Percentiles rank a stretch among this genome's conserved stretches.
Evolutionary conservation across 2,888 invertebrate genomes (phyloP).

Genomic region (Tiphia femorata): DNA sequence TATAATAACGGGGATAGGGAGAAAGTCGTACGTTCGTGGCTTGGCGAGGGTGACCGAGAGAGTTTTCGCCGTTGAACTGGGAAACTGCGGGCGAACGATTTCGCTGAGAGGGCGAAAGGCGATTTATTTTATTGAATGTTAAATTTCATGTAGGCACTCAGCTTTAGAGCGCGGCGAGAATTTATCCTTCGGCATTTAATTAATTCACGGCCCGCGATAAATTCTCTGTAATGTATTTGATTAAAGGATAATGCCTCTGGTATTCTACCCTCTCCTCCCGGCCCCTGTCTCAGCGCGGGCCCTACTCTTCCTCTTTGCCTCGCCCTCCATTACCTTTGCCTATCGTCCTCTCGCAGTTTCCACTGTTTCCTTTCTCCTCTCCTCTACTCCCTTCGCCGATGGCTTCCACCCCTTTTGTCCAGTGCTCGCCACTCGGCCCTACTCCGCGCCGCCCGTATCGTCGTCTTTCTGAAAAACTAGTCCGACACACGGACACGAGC

Average conservation of each 20-base stretch:
- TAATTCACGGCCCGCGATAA: conserved; percentile 67
- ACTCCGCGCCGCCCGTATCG: neutral
- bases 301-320: conserved; percentile 36
- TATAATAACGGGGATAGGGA: conserved; percentile 33
- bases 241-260: conserved; percentile 68
- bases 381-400: conserved; percentile 10
- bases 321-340: conserved; percentile 33
- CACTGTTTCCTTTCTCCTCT: conserved; percentile 26
- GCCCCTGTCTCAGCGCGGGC: conserved; percentile 24
- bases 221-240: conserved; percentile 69
- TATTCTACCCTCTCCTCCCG: conserved; percentile 47
- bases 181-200: conserved; percentile 69
- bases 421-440: neutral
- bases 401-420: neutral
- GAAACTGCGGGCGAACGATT: conserved; percentile 45
- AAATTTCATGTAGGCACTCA: conserved; percentile 62
- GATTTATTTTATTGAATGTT: conserved; percentile 66
- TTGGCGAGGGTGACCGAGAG: conserved; percentile 25
- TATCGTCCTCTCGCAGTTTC: conserved; percentile 32
- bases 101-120: too few relatives aligned
- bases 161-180: conserved; percentile 60
- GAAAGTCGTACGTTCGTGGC: neutral
- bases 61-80: conserved; percentile 35
- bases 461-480: neutral
- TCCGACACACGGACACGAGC: too few relatives aligned